Evolutionary conservation across 2,113 vertebrate species (phyloP).

Genomic region (Amia ocellicauda): DNA sequence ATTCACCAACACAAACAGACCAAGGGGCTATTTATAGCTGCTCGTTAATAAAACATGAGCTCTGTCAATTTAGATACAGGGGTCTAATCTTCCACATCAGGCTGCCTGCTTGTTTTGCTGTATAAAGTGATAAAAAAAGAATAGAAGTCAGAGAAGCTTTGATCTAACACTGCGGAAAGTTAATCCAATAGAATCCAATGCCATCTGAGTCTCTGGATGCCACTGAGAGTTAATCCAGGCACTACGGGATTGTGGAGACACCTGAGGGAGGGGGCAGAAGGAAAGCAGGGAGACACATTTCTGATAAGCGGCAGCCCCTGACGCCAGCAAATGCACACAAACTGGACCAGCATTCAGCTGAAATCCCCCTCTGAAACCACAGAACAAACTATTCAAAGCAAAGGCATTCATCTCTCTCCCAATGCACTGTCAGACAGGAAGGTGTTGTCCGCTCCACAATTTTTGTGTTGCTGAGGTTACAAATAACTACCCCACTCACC

Average conservation of each 20-base stretch:
- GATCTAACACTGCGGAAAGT: constrained; percentile 39
- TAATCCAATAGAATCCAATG: constrained; percentile 30
- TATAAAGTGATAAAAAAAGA: constrained; percentile 26
- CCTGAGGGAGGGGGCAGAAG: too few species aligned
- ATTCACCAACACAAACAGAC: constrained; percentile 35
- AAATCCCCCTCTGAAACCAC: too few species aligned
- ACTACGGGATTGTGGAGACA: not conserved
- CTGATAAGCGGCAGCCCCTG: too few species aligned
- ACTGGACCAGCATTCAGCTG: too few species aligned
- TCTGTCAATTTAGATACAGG: constrained; percentile 27
- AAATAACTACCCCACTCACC: too few species aligned
- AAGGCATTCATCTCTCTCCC: too few species aligned
- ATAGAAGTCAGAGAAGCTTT: constrained; percentile 29
- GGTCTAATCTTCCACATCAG: constrained; percentile 37
- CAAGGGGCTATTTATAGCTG: constrained; percentile 36
- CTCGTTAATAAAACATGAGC: constrained; percentile 55
- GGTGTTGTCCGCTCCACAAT: too few species aligned
- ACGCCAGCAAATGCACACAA: too few species aligned
- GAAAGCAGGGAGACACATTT: too few species aligned
- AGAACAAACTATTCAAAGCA: too few species aligned
- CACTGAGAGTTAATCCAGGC: constrained; percentile 6
- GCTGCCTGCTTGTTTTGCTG: not conserved
- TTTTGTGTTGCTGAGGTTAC: too few species aligned
- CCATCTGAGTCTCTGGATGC: not conserved
- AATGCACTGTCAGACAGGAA: too few species aligned